phyloP scores from a whole-genome alignment of 2,797 vertebrate genomes.

The Peromyscus eremicus region DNA sequence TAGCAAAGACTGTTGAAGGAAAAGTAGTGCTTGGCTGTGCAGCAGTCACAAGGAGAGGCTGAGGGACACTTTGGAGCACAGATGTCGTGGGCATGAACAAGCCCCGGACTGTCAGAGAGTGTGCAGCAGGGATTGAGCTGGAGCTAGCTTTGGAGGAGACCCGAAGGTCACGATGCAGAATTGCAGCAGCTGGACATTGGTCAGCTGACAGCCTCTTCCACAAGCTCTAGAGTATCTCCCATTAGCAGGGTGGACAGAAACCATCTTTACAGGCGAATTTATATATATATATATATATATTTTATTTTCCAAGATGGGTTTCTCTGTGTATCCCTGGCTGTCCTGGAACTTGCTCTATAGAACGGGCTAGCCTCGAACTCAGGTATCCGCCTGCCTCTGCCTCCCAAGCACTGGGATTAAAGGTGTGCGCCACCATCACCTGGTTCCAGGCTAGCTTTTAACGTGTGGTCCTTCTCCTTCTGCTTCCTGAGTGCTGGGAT shows the following conservation, averaged over 20 bases:
- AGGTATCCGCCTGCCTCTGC: background rate
- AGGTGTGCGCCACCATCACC: background rate
- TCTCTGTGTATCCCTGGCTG: background rate
- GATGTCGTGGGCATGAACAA: background rate
- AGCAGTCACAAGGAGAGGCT: background rate
- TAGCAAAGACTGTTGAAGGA: background rate
- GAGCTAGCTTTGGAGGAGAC: background rate
- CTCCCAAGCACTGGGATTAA: background rate
- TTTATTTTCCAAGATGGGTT: too few relatives aligned
- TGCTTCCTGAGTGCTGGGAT: background rate
- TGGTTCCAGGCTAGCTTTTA: background rate
- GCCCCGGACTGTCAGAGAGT: background rate
- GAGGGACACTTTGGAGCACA: background rate
- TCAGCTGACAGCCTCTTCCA: conserved; percentile 27
- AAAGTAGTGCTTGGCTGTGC: background rate
- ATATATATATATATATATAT: background rate
- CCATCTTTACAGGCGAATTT: background rate
- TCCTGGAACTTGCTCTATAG: background rate
- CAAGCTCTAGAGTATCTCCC: background rate
- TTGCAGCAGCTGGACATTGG: background rate
- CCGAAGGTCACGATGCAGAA: background rate
- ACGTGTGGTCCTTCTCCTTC: background rate
- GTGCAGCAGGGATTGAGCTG: background rate
- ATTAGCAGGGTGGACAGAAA: background rate
- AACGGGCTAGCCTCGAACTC: background rate